Evolutionary conservation across 1,140 invertebrate species (phyloP).

Genomic region (Diachasmimorpha longicaudata): DNA sequence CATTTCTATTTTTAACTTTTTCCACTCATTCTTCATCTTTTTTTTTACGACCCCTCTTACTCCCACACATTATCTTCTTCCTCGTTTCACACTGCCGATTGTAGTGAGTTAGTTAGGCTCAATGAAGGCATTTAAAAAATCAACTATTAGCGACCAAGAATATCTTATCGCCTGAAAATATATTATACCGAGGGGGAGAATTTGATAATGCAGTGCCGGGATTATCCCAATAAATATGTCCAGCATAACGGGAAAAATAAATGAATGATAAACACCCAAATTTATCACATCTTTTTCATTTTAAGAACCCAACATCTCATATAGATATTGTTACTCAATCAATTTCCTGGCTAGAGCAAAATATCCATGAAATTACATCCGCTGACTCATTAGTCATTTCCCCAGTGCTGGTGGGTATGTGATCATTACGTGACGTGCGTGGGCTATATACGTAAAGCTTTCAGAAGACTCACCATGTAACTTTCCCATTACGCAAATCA

Average conservation of each 20-base stretch:
- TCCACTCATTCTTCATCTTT: slow-evolving; percentile 18
- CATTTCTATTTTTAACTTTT: slow-evolving; percentile 13
- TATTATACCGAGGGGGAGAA: too few relatives aligned
- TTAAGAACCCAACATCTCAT: not conserved
- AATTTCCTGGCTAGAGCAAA: slow-evolving; percentile 2
- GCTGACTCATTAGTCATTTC: not conserved
- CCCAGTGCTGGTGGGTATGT: not conserved
- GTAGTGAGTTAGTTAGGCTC: slow-evolving; percentile 9
- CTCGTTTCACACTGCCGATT: not conserved
- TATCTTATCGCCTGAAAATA: too few relatives aligned
- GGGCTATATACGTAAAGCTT: slow-evolving; percentile 4
- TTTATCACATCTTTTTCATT: not conserved
- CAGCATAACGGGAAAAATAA: too few relatives aligned
- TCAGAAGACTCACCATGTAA: not conserved
- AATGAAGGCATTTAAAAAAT: too few relatives aligned
- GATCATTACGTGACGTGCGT: slow-evolving; percentile 2
- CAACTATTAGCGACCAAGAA: too few relatives aligned
- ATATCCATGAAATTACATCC: not conserved
- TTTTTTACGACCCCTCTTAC: slow-evolving; percentile 1
- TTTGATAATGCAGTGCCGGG: too few relatives aligned
- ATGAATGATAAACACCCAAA: too few relatives aligned
- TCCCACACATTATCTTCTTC: not conserved
- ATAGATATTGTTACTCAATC: slow-evolving; percentile 3
- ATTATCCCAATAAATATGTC: too few relatives aligned
- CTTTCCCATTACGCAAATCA: slow-evolving; percentile 22